Conservation (phyloP, 2,797 vertebrate genomes). For the Apogon hyalosoma region DNA sequence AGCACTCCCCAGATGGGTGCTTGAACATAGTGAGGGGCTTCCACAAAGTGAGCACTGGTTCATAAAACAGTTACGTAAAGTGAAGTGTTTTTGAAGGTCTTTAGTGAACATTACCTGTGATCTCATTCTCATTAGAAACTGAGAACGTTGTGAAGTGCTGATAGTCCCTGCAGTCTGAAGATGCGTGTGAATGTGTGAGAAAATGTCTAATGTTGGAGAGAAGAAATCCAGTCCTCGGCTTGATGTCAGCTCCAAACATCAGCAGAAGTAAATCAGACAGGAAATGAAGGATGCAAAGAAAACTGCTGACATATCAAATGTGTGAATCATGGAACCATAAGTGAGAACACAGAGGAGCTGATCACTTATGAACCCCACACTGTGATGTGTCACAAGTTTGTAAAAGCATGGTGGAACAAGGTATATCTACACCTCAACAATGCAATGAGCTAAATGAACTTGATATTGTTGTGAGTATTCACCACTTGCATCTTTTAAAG, state of each 20-base stretch:
- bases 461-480: slow-evolving; percentile 23
- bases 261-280: slow-evolving; percentile 1
- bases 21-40: slow-evolving; percentile 42
- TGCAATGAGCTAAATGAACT: slow-evolving; percentile 26
- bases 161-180: slow-evolving; percentile 51
- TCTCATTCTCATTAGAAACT: slow-evolving; percentile 68
- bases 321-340: slow-evolving; percentile 40
- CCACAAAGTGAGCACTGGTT: slow-evolving; percentile 73
- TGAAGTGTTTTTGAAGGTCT: slow-evolving; percentile 72
- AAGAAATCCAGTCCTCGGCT: background rate
- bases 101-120: slow-evolving; percentile 74
- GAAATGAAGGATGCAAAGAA: slow-evolving; percentile 38
- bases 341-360: slow-evolving; percentile 63
- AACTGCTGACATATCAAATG: slow-evolving; percentile 35
- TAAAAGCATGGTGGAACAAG: slow-evolving; percentile 40
- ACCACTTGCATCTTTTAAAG: background rate
- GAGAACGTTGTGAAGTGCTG: slow-evolving; percentile 67
- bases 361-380: slow-evolving; percentile 31
- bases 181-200: slow-evolving; percentile 48
- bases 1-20: slow-evolving; percentile 31
- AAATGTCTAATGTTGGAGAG: slow-evolving; percentile 2
- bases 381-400: slow-evolving; percentile 42
- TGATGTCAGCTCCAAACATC: slow-evolving; percentile 29
- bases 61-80: slow-evolving; percentile 56
- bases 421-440: slow-evolving; percentile 50